phyloP scores from a whole-genome alignment of 2,797 vertebrate species.

The Labeo calbasu region DNA sequence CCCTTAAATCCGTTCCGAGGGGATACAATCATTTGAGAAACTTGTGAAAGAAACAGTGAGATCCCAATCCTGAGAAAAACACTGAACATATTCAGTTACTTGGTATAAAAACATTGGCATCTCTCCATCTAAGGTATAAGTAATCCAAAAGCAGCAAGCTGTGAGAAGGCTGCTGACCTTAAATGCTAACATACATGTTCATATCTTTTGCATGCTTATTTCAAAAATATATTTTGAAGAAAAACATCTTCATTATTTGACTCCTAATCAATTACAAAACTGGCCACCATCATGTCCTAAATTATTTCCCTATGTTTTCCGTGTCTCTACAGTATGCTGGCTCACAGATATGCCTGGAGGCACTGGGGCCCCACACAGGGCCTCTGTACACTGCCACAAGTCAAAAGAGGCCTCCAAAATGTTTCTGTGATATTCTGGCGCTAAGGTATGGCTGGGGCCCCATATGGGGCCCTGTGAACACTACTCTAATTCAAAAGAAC shows the following conservation, averaged over 20 bases:
- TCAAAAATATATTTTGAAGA: neutral
- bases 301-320: neutral
- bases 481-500: constrained; percentile 2
- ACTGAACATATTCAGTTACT: neutral
- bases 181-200: neutral
- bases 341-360: neutral
- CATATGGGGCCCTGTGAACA: constrained; percentile 21
- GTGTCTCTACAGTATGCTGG: neutral
- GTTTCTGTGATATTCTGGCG: constrained; percentile 11
- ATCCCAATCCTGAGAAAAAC: neutral
- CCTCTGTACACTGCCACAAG: neutral
- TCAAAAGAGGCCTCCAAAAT: constrained; percentile 27
- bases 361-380: constrained; percentile 12
- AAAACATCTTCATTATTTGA: neutral
- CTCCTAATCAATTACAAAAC: neutral
- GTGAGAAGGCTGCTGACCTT: neutral
- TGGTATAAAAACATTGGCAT: neutral
- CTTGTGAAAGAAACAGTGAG: neutral
- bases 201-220: neutral
- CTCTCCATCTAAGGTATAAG: neutral
- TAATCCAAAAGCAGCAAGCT: neutral
- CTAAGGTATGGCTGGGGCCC: constrained; percentile 23
- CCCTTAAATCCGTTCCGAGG: neutral
- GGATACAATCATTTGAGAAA: neutral
- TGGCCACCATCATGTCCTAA: neutral